These are phyloP conservation scores for Erinaceus europaeus DNA, from an alignment of 2,113 vertebrate genomes.

Conservation along the genomic window DNA sequence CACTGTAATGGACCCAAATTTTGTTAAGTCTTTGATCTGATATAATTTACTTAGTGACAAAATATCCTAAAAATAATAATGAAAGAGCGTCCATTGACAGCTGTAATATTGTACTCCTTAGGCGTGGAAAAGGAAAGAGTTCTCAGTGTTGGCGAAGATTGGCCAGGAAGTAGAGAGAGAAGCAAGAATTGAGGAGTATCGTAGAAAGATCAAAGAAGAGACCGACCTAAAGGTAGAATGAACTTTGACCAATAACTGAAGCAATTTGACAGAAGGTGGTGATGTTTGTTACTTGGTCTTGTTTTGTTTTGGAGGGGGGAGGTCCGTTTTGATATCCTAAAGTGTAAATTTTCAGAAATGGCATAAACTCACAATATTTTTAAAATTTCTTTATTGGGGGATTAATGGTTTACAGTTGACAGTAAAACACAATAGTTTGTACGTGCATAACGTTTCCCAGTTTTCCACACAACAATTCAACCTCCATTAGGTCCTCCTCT, in stretches of 20 bases:
- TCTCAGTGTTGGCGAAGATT: conserved; percentile 60
- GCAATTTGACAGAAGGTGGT: too few species aligned
- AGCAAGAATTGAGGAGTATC: conserved; percentile 12
- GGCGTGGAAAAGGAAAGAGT: conserved; percentile 65
- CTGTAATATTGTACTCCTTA: conserved; percentile 3
- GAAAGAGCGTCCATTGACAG: background rate
- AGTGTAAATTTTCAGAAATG: background rate
- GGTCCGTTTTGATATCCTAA: conserved; percentile 24
- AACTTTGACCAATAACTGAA: background rate
- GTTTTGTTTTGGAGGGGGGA: too few species aligned
- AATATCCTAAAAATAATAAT: background rate
- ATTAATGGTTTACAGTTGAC: too few species aligned
- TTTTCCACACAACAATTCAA: too few species aligned
- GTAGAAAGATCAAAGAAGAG: conserved; percentile 33
- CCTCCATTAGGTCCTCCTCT: too few species aligned
- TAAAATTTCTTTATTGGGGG: too few species aligned
- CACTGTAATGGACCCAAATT: background rate
- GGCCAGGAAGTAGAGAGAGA: conserved; percentile 51
- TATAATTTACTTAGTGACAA: background rate
- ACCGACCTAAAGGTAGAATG: conserved; percentile 52
- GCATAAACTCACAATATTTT: background rate
- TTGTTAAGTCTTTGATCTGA: background rate
- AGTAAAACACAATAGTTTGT: too few species aligned
- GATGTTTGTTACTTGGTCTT: too few species aligned
- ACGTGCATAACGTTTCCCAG: too few species aligned